These are phyloP conservation scores for Odontophorus gujanensis DNA, from an alignment of 2,113 vertebrate species.

Conservation along the genomic window DNA sequence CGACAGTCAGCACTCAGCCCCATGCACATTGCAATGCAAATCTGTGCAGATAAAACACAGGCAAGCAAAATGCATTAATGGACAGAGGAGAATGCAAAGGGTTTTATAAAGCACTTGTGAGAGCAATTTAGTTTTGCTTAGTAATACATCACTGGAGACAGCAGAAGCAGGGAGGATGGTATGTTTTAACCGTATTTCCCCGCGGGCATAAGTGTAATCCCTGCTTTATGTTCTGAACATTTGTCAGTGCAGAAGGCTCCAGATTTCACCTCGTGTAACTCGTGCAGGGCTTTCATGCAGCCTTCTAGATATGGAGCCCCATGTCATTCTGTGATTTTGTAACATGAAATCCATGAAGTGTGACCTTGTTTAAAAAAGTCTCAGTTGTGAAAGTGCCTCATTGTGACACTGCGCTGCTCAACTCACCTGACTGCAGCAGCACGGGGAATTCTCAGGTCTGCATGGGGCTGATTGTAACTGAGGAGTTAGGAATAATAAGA, in stretches of 20 bases:
- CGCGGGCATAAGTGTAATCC: neutral
- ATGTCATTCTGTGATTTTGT: neutral
- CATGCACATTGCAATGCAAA: too few relatives aligned
- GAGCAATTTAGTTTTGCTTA: neutral
- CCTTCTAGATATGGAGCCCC: neutral
- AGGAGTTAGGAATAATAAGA: neutral
- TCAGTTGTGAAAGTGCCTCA: neutral
- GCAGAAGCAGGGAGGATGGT: neutral
- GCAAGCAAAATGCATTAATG: neutral
- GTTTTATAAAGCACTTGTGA: neutral
- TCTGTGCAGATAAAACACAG: neutral
- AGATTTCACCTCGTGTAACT: neutral
- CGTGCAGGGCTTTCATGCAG: neutral
- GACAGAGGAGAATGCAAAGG: neutral
- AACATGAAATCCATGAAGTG: neutral
- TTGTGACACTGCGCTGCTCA: neutral
- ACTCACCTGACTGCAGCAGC: neutral
- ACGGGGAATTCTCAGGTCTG: neutral
- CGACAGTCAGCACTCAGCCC: neutral
- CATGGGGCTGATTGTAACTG: rapidly evolving
- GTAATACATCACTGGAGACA: neutral
- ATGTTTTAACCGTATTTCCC: neutral
- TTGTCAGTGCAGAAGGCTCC: neutral
- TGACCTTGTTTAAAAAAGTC: neutral
- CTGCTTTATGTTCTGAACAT: neutral